phyloP scores from a whole-genome alignment of 1,140 invertebrate genomes.

The Hirudo medicinalis region DNA sequence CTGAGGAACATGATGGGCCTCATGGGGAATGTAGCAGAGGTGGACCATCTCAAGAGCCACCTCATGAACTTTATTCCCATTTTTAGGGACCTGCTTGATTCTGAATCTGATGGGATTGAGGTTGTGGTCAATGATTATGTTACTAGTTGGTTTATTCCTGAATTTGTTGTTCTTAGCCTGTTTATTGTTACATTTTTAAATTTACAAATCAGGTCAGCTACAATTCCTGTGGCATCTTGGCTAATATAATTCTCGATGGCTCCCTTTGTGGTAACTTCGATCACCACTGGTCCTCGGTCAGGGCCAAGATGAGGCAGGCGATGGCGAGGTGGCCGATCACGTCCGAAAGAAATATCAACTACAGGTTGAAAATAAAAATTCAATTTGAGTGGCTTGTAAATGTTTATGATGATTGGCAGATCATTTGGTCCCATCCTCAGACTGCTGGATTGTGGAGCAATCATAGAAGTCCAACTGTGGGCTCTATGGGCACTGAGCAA shows the following conservation, averaged over 20 bases:
- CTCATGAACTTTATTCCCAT: constrained; percentile 77
- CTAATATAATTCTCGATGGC: constrained; percentile 87
- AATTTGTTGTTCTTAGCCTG: background rate
- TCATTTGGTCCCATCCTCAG: constrained; percentile 81
- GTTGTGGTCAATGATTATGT: constrained; percentile 42
- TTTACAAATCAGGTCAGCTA: constrained; percentile 50
- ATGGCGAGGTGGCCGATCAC: constrained; percentile 74
- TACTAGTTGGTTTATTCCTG: background rate
- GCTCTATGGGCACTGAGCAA: constrained; percentile 95
- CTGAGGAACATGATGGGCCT: constrained; percentile 84
- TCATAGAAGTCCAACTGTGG: constrained; percentile 83
- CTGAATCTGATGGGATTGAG: constrained; percentile 82
- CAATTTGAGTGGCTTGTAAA: background rate
- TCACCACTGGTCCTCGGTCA: constrained; percentile 54
- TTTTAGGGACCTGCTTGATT: constrained; percentile 53
- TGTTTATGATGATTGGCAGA: constrained; percentile 29
- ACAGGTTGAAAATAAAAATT: constrained; percentile 47
- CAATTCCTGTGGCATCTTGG: constrained; percentile 86
- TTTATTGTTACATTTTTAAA: background rate
- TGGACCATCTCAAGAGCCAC: constrained; percentile 61
- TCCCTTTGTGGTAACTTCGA: constrained; percentile 63
- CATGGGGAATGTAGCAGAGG: constrained; percentile 88
- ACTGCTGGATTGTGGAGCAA: constrained; percentile 63
- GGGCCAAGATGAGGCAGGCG: constrained; percentile 57
- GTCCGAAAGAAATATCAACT: constrained; percentile 85